Base-by-base conservation (phyloP, 2,113 vertebrate species). In the Furnarius figulus region DNA sequence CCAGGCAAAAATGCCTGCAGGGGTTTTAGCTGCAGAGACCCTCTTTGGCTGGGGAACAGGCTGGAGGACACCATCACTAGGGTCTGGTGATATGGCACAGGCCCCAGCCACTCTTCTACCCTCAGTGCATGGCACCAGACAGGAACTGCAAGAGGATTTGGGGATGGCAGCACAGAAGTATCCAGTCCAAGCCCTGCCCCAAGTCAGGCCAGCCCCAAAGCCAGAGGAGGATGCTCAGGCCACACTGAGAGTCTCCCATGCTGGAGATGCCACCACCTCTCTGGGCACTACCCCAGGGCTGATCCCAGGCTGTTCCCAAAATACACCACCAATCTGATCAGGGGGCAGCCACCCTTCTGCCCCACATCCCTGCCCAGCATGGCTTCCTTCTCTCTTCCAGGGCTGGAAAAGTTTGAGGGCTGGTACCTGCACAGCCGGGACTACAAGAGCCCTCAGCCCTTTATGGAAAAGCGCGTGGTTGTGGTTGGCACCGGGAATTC, bases 401-500 rank as follows among this genome's bases (percentile, higher is more conserved):
- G 98, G 28, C 92, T 98, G 66, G 97, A 99, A 40, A 98, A 93
- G 3, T 99, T 99, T 93, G 74, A 97, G 81, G 99, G 98, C 28
- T 89, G 50, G 40, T 98, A 97, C 80, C 73, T 97, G 82, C 99
- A 99, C 91, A 99, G 99, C 91, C 97, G 97, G 77, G 97, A 99
- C 27, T 99, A 99, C 81, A 99, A 98, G 96, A 96, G 84, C 52
- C 97, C 98, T 0, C 94, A 98, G 35, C 20, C 68, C 16, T 99
- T 96, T 91, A n/a, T 15, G 7, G 98, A 98, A 62, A 98, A 99
- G 89, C 98, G 71, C 14, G 98, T 98, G 50, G 86, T 98, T 1
- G 97, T 99, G 40, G 92, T 99, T 23, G 99, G 99, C 47, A 97
- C 96, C 3, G 98, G 99, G 12, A 99, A 99, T 87, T 99, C 99